phyloP scores from a whole-genome alignment of 2,113 vertebrate species.

The Onychostruthus taczanowskii region DNA sequence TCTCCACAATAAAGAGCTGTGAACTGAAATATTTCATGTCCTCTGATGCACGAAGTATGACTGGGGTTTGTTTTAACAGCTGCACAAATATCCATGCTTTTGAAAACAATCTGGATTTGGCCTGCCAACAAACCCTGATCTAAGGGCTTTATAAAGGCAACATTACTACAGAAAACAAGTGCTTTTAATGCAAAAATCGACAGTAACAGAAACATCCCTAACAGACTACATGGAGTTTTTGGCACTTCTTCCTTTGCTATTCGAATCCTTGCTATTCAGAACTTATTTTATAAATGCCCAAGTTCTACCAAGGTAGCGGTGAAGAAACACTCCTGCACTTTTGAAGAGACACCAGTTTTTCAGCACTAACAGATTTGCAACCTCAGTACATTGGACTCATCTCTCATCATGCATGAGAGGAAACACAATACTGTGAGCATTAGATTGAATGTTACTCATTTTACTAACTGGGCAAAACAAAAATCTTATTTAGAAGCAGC shows the following conservation, averaged over 20 bases:
- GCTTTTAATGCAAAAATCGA: slow-evolving; percentile 30
- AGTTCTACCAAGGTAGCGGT: neutral
- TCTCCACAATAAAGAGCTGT: neutral
- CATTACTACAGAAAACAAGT: slow-evolving; percentile 23
- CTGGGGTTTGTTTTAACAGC: slow-evolving; percentile 42
- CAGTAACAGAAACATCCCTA: slow-evolving; percentile 35
- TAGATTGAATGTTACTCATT: neutral
- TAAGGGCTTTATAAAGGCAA: slow-evolving; percentile 37
- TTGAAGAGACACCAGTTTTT: neutral
- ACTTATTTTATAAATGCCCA: neutral
- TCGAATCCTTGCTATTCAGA: neutral
- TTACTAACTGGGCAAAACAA: neutral
- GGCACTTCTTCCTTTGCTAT: slow-evolving; percentile 13
- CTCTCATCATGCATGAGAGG: neutral
- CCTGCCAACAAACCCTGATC: slow-evolving; percentile 37
- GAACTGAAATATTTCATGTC: neutral
- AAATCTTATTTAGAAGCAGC: neutral
- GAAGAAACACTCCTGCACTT: neutral
- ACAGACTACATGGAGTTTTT: neutral
- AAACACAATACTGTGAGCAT: neutral
- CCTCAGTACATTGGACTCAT: neutral
- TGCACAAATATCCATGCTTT: slow-evolving; percentile 36
- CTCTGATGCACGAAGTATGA: neutral
- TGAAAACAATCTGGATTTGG: slow-evolving; percentile 21
- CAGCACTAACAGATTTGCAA: neutral